Conservation (phyloP, 2,797 vertebrate species). For the Gymnopithys bicolor region DNA sequence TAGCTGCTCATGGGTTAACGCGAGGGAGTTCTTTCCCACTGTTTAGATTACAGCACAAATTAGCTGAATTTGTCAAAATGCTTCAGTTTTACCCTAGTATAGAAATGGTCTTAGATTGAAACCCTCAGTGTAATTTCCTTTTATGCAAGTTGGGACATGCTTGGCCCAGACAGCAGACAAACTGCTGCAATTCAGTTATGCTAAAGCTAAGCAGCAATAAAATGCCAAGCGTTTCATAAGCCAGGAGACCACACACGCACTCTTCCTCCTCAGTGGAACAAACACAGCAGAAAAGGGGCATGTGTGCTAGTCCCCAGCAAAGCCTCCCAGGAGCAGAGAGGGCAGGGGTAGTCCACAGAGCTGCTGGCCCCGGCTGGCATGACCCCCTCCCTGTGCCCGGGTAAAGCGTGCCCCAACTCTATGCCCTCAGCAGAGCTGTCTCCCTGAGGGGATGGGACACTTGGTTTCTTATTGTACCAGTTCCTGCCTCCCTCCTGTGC, state of each 20-base stretch:
- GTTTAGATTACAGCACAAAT: neutral
- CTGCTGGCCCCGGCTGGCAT: fast-evolving
- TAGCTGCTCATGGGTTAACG: neutral
- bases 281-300: neutral
- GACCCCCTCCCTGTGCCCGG: fast-evolving
- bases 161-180: neutral
- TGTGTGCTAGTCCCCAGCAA: neutral
- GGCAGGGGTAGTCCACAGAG: neutral
- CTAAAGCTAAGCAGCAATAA: conserved; percentile 25
- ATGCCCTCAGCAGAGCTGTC: neutral
- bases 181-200: neutral
- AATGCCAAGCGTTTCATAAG: neutral
- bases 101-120: conserved; percentile 4
- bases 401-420: fast-evolving
- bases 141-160: neutral
- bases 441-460: neutral
- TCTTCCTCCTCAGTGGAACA: neutral
- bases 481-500: neutral
- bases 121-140: conserved; percentile 11
- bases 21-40: neutral
- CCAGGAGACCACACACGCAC: conserved; percentile 14
- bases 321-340: neutral
- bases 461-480: neutral
- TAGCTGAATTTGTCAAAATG: neutral
- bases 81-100: neutral